Percentiles rank a stretch among this genome's conserved stretches.
phyloP scores from a whole-genome alignment of 2,888 invertebrate genomes.

The Biston stratarius region DNA sequence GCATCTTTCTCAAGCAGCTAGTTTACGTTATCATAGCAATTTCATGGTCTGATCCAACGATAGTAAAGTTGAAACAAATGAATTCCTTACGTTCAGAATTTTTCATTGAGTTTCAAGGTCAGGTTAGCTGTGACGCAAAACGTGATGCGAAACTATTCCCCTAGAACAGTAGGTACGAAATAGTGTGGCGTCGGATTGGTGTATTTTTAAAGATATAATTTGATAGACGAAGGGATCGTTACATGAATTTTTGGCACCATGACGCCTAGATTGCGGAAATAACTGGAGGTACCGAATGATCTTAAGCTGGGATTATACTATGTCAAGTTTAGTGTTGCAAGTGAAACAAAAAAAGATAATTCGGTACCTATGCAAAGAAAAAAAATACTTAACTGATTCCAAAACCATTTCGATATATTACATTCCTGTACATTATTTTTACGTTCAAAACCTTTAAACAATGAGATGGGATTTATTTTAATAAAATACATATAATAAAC shows the following conservation, averaged over 20 bases:
- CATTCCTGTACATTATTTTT: no score
- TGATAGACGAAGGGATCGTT: conserved; percentile 14
- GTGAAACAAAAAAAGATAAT: neutral
- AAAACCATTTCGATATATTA: no score
- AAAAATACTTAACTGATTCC: neutral
- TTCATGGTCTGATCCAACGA: conserved; percentile 23
- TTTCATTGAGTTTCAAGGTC: conserved; percentile 25
- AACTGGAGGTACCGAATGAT: neutral
- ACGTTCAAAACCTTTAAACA: no score
- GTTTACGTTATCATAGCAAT: conserved; percentile 7
- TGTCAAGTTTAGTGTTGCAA: neutral
- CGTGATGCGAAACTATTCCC: conserved; percentile 17
- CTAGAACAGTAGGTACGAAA: conserved; percentile 20
- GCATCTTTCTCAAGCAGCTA: conserved; percentile 20
- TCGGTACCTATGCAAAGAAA: neutral
- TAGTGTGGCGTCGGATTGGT: conserved; percentile 19
- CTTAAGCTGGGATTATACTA: neutral
- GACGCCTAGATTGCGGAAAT: conserved; percentile 13
- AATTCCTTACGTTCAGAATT: conserved; percentile 14
- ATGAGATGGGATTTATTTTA: no score
- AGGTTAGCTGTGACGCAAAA: conserved; percentile 13
- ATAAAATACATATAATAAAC: no score
- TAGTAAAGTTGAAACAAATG: conserved; percentile 17
- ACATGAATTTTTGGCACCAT: conserved; percentile 10
- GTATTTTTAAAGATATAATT: conserved; percentile 13